A percentile compares a stretch with the other conserved stretches of the same genome.
Conservation (phyloP, 2,113 vertebrate genomes). For the Anoura caudifer region DNA sequence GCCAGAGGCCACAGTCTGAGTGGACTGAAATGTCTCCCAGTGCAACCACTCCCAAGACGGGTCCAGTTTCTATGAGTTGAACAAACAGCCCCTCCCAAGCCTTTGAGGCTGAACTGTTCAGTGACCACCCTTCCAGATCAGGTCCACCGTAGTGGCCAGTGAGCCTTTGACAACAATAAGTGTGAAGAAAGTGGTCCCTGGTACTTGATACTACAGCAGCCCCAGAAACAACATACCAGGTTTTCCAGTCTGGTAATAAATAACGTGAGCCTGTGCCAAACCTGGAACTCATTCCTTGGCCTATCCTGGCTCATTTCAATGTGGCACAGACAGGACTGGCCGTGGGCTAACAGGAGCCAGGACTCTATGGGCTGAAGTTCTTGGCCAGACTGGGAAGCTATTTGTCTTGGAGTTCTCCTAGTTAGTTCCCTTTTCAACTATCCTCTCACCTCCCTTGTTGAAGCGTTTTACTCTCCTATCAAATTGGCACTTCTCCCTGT, state of each 20-base stretch:
- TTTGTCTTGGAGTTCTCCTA: neutral
- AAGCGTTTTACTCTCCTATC: neutral
- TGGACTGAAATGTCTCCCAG: constrained; percentile 9
- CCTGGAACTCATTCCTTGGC: neutral
- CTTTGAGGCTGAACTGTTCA: neutral
- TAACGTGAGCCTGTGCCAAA: neutral
- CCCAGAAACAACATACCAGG: neutral
- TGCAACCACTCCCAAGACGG: constrained; percentile 39
- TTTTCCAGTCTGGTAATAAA: constrained; percentile 20
- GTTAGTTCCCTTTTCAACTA: neutral
- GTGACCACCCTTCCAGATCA: neutral
- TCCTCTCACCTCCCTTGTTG: neutral
- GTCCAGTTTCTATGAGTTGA: neutral
- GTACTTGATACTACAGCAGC: neutral
- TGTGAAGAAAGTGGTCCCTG: neutral
- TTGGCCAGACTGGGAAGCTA: neutral
- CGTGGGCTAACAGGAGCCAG: neutral
- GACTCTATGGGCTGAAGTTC: neutral
- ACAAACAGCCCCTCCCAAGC: constrained; percentile 15
- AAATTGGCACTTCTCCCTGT: neutral
- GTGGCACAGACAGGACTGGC: neutral
- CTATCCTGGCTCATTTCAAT: neutral
- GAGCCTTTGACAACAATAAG: neutral
- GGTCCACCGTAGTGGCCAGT: neutral
- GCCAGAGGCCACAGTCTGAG: neutral